phyloP scores from a whole-genome alignment of 1,140 invertebrate genomes.

The Globodera ellingtonae region DNA sequence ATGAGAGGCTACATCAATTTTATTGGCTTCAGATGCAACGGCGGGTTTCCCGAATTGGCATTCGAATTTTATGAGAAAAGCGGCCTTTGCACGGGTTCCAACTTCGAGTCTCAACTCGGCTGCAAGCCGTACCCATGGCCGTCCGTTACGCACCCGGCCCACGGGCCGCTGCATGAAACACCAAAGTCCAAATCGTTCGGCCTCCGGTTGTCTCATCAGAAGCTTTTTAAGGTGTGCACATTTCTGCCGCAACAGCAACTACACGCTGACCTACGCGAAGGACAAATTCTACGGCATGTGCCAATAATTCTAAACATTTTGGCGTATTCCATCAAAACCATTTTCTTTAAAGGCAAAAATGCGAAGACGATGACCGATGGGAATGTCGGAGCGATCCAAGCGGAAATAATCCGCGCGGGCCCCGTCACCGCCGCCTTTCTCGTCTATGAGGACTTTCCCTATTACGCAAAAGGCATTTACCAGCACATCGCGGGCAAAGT shows the following conservation, averaged over 20 bases:
- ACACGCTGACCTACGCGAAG: constrained; percentile 72
- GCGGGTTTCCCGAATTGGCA: constrained; percentile 16
- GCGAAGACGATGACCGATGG: constrained; percentile 69
- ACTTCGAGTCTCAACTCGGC: constrained; percentile 76
- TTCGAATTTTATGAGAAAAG: background rate
- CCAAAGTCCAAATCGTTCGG: constrained; percentile 69
- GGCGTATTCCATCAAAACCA: too few relatives aligned
- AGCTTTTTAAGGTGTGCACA: constrained; percentile 70
- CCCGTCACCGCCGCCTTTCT: constrained; percentile 86
- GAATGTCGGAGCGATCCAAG: constrained; percentile 75
- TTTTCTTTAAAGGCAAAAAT: background rate
- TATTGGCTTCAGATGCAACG: background rate
- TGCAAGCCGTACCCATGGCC: constrained; percentile 80
- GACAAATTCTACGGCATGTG: too few relatives aligned
- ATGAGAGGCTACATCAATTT: background rate
- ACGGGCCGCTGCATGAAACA: constrained; percentile 67
- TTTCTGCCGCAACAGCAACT: constrained; percentile 73
- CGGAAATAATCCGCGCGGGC: constrained; percentile 82
- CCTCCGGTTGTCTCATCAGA: too few relatives aligned
- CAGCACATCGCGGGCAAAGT: constrained; percentile 75
- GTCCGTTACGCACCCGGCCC: constrained; percentile 69
- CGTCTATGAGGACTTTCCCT: constrained; percentile 82
- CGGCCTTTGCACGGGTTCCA: constrained; percentile 81
- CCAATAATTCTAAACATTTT: too few relatives aligned
- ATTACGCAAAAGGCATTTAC: constrained; percentile 74